Evolutionary conservation across 2,113 vertebrate species (phyloP).

Genomic region (Prochilodus magdalenae): DNA sequence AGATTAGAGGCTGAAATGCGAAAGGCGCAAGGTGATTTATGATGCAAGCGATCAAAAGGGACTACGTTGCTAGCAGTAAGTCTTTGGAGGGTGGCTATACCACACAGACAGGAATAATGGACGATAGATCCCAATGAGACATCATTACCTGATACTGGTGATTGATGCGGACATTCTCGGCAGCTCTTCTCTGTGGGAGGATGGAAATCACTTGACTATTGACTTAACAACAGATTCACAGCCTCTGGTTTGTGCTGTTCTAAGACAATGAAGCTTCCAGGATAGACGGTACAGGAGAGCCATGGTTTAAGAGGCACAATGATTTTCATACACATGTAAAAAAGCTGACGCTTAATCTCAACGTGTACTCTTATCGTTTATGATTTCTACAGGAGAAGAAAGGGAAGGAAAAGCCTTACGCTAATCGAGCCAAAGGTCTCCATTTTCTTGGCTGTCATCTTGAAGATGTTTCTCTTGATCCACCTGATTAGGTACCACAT

Average conservation of each 20-base stretch:
- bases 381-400: not conserved
- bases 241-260: constrained; percentile 32
- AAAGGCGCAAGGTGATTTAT: constrained; percentile 27
- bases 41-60: not conserved
- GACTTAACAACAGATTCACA: constrained; percentile 38
- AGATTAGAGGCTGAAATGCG: constrained; percentile 1
- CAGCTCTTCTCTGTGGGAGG: constrained; percentile 86
- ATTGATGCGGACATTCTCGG: constrained; percentile 92
- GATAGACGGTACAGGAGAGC: constrained; percentile 1
- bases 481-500: constrained; percentile 92
- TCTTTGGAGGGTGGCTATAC: constrained; percentile 5
- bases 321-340: no score
- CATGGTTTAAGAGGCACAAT: not conserved
- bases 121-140: constrained; percentile 32
- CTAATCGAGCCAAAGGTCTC: constrained; percentile 91
- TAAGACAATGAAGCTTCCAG: not conserved
- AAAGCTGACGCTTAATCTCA: no score
- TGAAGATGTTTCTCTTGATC: constrained; percentile 89
- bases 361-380: no score
- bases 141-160: constrained; percentile 94
- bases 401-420: constrained; percentile 74
- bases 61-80: not conserved
- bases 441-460: constrained; percentile 81
- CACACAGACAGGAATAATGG: constrained; percentile 19
- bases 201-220: constrained; percentile 36